Conservation (phyloP, 2,888 invertebrate genomes). For the Tenthredo notha region DNA sequence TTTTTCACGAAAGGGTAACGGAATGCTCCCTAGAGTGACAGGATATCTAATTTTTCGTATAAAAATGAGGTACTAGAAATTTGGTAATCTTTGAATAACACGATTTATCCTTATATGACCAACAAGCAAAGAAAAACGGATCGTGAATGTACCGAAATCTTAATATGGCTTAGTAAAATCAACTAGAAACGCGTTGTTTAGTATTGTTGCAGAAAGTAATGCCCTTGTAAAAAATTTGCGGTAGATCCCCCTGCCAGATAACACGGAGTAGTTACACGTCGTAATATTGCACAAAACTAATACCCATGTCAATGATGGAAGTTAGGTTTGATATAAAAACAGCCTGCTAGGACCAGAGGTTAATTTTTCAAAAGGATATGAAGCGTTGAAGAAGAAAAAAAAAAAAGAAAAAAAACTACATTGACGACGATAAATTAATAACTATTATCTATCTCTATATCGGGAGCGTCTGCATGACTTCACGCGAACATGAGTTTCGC, state of each 20-base stretch:
- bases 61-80: neutral
- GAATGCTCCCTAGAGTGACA: neutral
- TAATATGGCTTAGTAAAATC: neutral
- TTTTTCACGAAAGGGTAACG: neutral
- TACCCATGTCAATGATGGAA: neutral
- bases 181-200: neutral
- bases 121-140: neutral
- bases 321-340: neutral
- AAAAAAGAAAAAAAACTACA: neutral
- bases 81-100: neutral
- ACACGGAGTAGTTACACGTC: neutral
- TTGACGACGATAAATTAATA: neutral
- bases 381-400: neutral
- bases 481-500: neutral
- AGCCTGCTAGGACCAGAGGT: neutral
- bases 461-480: slow-evolving; percentile 5
- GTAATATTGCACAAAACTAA: neutral
- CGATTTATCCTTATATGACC: neutral
- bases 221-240: neutral
- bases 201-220: neutral
- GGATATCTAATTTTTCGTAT: neutral
- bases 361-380: neutral
- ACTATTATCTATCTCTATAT: neutral
- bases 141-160: neutral
- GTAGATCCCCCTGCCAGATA: neutral